These are phyloP conservation scores for Neodiprion pinetum DNA, from an alignment of 1,140 invertebrate genomes.

Conservation along the genomic window DNA sequence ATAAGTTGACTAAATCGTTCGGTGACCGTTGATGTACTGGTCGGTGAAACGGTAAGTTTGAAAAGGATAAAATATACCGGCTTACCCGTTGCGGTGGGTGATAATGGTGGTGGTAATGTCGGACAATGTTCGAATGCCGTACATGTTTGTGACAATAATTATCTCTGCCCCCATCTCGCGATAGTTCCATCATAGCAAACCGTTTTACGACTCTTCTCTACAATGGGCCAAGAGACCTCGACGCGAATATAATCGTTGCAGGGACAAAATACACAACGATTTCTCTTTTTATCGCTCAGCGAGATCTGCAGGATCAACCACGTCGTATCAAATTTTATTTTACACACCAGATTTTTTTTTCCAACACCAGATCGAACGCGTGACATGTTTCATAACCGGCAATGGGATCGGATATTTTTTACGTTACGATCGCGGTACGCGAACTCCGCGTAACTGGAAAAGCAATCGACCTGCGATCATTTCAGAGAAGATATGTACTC, in stretches of 20 bases:
- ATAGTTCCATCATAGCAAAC: background rate
- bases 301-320: background rate
- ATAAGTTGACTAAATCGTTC: background rate
- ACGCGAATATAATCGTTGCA: too few relatives aligned
- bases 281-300: background rate
- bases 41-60: background rate
- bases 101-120: slow-evolving; percentile 2
- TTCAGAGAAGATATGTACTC: too few relatives aligned
- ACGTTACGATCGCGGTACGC: too few relatives aligned
- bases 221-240: background rate
- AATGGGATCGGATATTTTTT: too few relatives aligned
- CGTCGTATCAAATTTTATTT: too few relatives aligned
- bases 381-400: too few relatives aligned
- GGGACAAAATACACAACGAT: background rate
- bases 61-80: background rate
- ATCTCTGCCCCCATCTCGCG: background rate
- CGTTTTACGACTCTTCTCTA: background rate
- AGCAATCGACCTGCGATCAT: too few relatives aligned
- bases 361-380: too few relatives aligned
- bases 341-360: too few relatives aligned
- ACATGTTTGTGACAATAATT: background rate
- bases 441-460: too few relatives aligned
- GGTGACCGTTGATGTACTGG: background rate
- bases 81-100: background rate
- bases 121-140: background rate